Evolutionary conservation across 2,113 vertebrate genomes (phyloP).

Genomic region (Setophaga kirtlandii): DNA sequence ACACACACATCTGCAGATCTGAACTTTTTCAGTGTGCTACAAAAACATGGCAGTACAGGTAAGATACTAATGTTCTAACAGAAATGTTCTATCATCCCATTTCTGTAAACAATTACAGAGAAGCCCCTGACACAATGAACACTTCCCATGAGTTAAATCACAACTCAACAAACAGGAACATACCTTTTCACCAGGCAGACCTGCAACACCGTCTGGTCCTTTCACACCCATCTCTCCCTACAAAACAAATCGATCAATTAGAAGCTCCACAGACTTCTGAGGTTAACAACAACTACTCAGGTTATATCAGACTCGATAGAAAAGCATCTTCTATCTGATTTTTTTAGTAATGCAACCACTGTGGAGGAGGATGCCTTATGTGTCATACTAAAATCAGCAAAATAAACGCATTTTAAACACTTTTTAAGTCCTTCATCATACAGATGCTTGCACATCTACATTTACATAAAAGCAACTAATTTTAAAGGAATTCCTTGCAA

Average conservation of each 20-base stretch:
- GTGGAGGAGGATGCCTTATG: neutral
- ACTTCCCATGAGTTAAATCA: rapidly evolving
- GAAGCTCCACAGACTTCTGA: neutral
- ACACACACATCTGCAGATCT: neutral
- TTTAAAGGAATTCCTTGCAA: neutral
- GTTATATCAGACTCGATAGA: neutral
- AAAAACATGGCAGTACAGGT: neutral
- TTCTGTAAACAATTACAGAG: neutral
- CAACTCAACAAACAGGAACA: rapidly evolving
- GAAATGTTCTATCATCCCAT: neutral
- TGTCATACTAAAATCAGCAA: neutral
- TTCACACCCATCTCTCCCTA: slow-evolving; percentile 72
- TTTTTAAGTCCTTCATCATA: neutral
- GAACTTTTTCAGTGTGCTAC: neutral
- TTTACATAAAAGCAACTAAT: neutral
- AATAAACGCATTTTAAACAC: neutral
- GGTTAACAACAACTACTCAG: neutral
- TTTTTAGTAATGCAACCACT: neutral
- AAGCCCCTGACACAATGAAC: neutral
- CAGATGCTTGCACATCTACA: neutral
- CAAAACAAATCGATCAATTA: slow-evolving; percentile 37
- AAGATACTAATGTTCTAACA: neutral
- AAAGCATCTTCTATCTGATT: neutral
- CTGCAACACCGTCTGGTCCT: slow-evolving; percentile 73
- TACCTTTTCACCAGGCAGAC: slow-evolving; percentile 80